Evolutionary conservation across 2,113 vertebrate genomes (phyloP).

Genomic region (Chrysemys picta): DNA sequence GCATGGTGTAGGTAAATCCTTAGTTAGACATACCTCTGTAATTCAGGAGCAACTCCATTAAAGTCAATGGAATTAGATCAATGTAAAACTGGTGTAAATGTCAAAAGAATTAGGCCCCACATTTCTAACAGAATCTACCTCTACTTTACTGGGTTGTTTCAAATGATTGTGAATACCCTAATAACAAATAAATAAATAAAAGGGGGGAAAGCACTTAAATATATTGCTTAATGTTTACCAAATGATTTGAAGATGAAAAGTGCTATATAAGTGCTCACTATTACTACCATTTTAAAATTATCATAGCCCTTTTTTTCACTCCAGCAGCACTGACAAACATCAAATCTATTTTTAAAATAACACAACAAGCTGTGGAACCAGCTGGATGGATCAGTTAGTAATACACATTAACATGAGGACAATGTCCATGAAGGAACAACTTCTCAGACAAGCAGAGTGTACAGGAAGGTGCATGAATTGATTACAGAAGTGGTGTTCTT

Average conservation of each 20-base stretch:
- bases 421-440: slow-evolving; percentile 18
- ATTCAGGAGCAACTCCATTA: rapidly evolving
- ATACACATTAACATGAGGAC: not conserved
- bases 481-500: slow-evolving; percentile 42
- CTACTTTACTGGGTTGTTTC: not conserved
- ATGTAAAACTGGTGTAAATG: not conserved
- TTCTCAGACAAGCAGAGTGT: slow-evolving; percentile 10
- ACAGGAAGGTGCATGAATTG: slow-evolving; percentile 11
- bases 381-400: not conserved
- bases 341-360: slow-evolving; percentile 38
- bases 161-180: not conserved
- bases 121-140: not conserved
- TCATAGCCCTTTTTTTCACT: slow-evolving; percentile 23
- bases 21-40: not conserved
- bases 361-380: slow-evolving; percentile 33
- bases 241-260: slow-evolving; percentile 5
- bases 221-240: slow-evolving; percentile 41
- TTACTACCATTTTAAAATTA: not conserved
- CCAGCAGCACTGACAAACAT: slow-evolving; percentile 24
- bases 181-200: not conserved
- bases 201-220: not conserved
- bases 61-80: not conserved
- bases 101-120: not conserved
- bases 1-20: no score
- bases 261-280: not conserved